Conservation (phyloP, 2,888 invertebrate species). For the Diarsia mendica region DNA sequence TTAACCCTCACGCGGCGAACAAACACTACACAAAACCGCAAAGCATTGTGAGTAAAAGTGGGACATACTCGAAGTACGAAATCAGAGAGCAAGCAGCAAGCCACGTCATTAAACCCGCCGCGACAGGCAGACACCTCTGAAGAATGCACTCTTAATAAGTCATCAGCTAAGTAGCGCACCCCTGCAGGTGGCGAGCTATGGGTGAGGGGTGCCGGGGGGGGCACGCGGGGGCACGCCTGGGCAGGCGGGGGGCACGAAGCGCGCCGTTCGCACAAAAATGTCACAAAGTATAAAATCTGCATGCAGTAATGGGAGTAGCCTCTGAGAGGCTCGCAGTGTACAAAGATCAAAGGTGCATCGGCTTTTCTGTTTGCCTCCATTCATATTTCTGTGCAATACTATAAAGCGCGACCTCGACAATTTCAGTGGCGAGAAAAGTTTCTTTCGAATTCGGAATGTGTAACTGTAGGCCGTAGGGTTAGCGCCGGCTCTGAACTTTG, state of each 20-base stretch:
- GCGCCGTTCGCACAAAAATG: slow-evolving; percentile 86
- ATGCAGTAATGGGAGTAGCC: slow-evolving; percentile 87
- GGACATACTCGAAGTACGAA: slow-evolving; percentile 82
- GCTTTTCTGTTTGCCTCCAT: slow-evolving; percentile 73
- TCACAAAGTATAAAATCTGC: slow-evolving; percentile 90
- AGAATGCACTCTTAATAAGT: slow-evolving; percentile 90
- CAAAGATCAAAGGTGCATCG: slow-evolving; percentile 83
- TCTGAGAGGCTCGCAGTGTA: slow-evolving; percentile 82
- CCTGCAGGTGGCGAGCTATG: slow-evolving; percentile 41
- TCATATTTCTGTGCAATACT: slow-evolving; percentile 66
- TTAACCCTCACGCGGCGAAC: slow-evolving; percentile 35
- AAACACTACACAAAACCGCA: slow-evolving; percentile 61
- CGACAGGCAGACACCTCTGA: slow-evolving; percentile 89
- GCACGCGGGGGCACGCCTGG: not conserved
- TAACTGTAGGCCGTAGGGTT: not conserved
- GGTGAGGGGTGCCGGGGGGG: slow-evolving; percentile 39
- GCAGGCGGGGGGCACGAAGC: slow-evolving; percentile 59
- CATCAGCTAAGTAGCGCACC: slow-evolving; percentile 89
- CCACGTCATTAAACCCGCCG: slow-evolving; percentile 88
- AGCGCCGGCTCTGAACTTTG: too few species aligned
- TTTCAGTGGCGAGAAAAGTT: slow-evolving; percentile 18
- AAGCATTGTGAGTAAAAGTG: slow-evolving; percentile 79
- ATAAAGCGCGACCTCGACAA: slow-evolving; percentile 44
- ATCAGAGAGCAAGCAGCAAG: slow-evolving; percentile 73
- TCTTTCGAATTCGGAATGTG: not conserved